These are phyloP conservation scores for Suricata suricatta DNA, from an alignment of 2,113 vertebrate species.

Conservation along the genomic window DNA sequence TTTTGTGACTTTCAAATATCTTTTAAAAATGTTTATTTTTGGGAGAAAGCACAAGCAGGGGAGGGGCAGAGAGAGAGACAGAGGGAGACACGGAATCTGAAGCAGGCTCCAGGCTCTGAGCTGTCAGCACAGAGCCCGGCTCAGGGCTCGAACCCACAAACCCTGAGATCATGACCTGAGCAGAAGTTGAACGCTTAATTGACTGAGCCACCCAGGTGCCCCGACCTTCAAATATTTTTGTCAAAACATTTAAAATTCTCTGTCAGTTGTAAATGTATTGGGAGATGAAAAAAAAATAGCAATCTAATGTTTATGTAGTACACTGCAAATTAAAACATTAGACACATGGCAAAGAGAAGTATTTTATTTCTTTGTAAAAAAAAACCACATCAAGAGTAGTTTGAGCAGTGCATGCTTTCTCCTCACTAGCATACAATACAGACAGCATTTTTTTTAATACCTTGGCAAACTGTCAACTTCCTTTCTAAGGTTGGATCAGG, in stretches of 20 bases:
- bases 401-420: background rate
- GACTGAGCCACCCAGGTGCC: too few species aligned
- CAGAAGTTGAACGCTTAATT: too few species aligned
- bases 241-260: background rate
- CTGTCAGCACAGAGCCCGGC: too few species aligned
- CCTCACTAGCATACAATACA: fast-evolving
- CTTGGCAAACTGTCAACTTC: background rate
- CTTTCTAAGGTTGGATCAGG: background rate
- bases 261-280: background rate
- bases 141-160: too few species aligned
- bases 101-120: too few species aligned
- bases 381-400: background rate
- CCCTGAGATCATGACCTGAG: too few species aligned
- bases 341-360: background rate
- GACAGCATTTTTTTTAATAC: background rate
- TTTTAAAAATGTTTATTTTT: background rate
- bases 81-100: too few species aligned
- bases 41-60: too few species aligned
- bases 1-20: background rate
- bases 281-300: background rate
- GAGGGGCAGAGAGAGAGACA: too few species aligned
- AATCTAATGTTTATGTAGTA: background rate
- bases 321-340: background rate
- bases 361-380: background rate
- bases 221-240: background rate